Evolutionary conservation across 1,140 invertebrate genomes (phyloP), one percentile per base, ranked within the genome.

Genomic region (Ips nitidus): DNA sequence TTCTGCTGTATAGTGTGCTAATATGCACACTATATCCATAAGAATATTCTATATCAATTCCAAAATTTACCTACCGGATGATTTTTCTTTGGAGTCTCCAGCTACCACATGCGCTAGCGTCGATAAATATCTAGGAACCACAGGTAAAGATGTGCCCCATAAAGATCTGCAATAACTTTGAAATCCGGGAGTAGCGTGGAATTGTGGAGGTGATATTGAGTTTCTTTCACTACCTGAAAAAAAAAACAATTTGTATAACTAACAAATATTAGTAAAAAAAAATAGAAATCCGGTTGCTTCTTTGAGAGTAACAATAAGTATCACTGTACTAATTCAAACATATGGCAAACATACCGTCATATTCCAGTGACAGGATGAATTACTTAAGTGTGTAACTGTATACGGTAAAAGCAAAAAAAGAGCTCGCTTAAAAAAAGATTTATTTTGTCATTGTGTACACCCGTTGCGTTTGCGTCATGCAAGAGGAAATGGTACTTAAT

Each of bases 131-230:
- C 79, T 65, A 7, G 78, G 75, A 47, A 73, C 75, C 4, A 58
- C 75, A 3, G 78, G 70, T 7, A 80, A 52, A 1, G 78, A 74
- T 4, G 78, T 72, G 36, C 76, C 75, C 79, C 79, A 80, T 36
- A 80, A 60, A 40, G 70, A 76, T 56, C 78, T 62, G 58, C 79
- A 79, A 57, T 80, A 80, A 4, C 74, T 75, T 36, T 77, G 72
- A 59, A 79, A 79, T 38, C 76, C 78, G 6, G 73, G 64, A 5
- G 73, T 70, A 4, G 78, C 53, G 7, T 76, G 73, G 56, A 79
- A 79, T 38, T 76, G 77, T 36, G 75, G 41, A 1, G 79, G 75
- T 5, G 77, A 77, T 1, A 72, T 71, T 58, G 45, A 67, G 41
- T 70, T 65, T 41, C 75, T 56, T 4, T 75, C 75, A 41, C 53